Evolutionary conservation across 2,797 vertebrate species (phyloP).

Genomic region (Bradypodion ventrale): DNA sequence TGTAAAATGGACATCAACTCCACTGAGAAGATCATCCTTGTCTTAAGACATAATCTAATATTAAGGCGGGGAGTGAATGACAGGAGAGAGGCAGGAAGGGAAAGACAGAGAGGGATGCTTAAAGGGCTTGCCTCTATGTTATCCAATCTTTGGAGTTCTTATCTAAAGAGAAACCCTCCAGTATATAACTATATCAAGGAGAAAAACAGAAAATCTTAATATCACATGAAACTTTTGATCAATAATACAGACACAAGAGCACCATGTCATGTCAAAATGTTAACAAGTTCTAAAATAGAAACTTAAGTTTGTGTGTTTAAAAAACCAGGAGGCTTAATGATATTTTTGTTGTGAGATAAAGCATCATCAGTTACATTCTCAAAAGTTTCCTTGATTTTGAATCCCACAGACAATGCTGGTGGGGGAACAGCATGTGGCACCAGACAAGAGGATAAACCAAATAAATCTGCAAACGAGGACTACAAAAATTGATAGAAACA

Average conservation of each 20-base stretch:
- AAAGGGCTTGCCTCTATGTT: too few relatives aligned
- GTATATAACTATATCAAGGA: neutral
- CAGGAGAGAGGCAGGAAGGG: too few relatives aligned
- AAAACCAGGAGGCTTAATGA: too few relatives aligned
- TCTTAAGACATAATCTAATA: too few relatives aligned
- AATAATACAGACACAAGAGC: neutral
- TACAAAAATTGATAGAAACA: slow-evolving; percentile 36
- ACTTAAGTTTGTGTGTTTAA: neutral
- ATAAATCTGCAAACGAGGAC: neutral
- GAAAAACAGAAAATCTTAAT: neutral
- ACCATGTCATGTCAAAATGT: neutral
- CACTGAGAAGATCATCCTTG: too few relatives aligned
- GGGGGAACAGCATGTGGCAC: neutral
- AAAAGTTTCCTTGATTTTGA: neutral
- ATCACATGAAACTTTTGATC: neutral
- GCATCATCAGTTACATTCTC: neutral
- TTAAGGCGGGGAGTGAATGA: too few relatives aligned
- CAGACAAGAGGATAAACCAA: slow-evolving; percentile 7
- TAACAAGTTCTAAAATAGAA: neutral
- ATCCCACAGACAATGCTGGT: neutral
- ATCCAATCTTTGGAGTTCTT: too few relatives aligned
- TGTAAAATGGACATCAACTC: too few relatives aligned
- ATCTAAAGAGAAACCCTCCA: neutral
- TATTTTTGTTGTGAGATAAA: neutral
- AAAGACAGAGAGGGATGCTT: too few relatives aligned